Evolutionary conservation across 2,797 vertebrate genomes (phyloP).

Genomic region (Sebastes diploproa): DNA sequence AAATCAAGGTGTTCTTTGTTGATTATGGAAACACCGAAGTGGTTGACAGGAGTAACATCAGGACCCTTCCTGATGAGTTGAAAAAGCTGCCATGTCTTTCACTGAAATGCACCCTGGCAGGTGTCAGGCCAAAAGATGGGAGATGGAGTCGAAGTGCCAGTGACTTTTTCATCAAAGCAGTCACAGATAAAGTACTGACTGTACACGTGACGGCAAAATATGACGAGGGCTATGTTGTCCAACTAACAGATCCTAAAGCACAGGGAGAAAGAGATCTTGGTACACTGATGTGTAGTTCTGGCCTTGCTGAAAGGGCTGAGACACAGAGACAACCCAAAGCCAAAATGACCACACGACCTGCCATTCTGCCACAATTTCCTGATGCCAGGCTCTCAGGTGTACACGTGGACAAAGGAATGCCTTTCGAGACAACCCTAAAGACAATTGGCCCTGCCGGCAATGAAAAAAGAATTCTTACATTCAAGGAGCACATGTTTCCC

Average conservation of each 20-base stretch:
- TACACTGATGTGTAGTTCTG: conserved; percentile 80
- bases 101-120: conserved; percentile 85
- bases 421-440: conserved; percentile 15
- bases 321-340: conserved; percentile 28
- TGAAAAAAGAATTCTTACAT: conserved; percentile 48
- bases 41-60: conserved; percentile 78
- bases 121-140: conserved; percentile 76
- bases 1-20: conserved; percentile 82
- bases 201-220: conserved; percentile 77
- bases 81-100: conserved; percentile 84
- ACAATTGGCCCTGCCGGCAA: not conserved
- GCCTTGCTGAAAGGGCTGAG: conserved; percentile 77
- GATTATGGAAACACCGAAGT: conserved; percentile 86
- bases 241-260: conserved; percentile 81
- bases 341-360: not conserved
- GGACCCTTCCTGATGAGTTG: conserved; percentile 82
- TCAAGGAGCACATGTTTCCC: conserved; percentile 83
- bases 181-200: conserved; percentile 84
- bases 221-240: conserved; percentile 80
- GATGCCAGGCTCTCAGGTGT: not conserved
- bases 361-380: conserved; percentile 13
- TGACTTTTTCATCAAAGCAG: conserved; percentile 84
- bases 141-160: conserved; percentile 84
- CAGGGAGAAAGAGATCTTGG: conserved; percentile 82
- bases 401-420: not conserved